Evolutionary conservation across 2,797 vertebrate genomes (phyloP), one percentile per base, ranked within the genome.

Genomic region (Tapirus indicus): DNA sequence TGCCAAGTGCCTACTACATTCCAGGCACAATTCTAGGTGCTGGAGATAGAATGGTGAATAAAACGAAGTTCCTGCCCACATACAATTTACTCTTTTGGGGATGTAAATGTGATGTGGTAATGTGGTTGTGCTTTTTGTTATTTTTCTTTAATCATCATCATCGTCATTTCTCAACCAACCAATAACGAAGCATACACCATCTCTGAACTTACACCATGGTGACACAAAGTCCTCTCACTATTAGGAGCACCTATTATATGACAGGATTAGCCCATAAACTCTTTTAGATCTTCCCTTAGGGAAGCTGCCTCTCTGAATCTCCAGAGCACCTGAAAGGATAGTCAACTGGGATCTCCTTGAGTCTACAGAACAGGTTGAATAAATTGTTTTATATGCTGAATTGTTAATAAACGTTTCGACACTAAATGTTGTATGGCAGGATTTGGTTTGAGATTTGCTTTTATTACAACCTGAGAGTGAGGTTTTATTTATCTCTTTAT

Each of bases 321-420:
- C 60, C 79, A 80, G 35, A 85, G 32, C 1, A 96, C n/a, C 14
- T 83, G 38, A 72, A 95, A 54, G 17, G 32, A 86, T 18, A 88
- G 6, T 72, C 27, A 95, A 82, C 9, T 92, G 38, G 66, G 21
- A 75, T 92, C 88, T 90, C 74, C 18, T 77, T 68, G n/a, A 95
- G 71, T n/a, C 79, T 92, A 91, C 3, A 80, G 52, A 86, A 77
- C 29, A 97, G 11, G 17, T 75, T 80, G 72, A 79, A 75, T 72
- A 35, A 75, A 72, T 4, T 92, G 3, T 58, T 93, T 95, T 77
- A 80, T 52, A 84, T 62, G 52, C 20, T 79, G 8, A 94, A 72
- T 60, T 94, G 7, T 14, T 77, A 80, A 85, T 64, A 95, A 82
- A 87, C 88, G 41, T 74, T 94, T 95, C 66, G 87, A 83, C 25